Conservation (phyloP, 2,888 invertebrate genomes). For the Phyllotreta striolata region DNA sequence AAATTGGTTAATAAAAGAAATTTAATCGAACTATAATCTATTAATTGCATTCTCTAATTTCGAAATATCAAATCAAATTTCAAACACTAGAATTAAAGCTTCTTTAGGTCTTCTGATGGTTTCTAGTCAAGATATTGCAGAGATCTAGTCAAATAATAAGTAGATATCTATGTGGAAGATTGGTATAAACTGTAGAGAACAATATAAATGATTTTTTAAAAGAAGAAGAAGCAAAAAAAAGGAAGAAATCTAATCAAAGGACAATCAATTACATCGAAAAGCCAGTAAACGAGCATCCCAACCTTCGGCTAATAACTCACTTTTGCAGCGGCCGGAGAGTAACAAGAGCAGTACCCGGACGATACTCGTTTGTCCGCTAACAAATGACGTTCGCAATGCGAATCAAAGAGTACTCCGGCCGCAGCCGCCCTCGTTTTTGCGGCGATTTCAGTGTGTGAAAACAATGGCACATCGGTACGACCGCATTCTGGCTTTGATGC, state of each 20-base stretch:
- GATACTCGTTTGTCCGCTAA: conserved; percentile 58
- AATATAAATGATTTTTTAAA: neutral
- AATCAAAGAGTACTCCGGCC: conserved; percentile 58
- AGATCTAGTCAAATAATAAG: no score
- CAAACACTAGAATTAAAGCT: no score
- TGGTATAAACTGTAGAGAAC: no score
- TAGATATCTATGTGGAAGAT: no score
- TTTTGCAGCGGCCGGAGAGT: conserved; percentile 35
- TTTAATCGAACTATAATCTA: no score
- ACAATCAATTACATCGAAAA: conserved; percentile 27
- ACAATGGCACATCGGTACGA: conserved; percentile 61
- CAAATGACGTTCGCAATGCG: conserved; percentile 58
- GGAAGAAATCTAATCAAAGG: conserved; percentile 29
- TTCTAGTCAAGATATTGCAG: no score
- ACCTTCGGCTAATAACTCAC: conserved; percentile 48
- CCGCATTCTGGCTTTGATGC: conserved; percentile 61
- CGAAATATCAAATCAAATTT: no score
- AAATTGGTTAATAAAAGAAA: no score
- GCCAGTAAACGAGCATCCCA: conserved; percentile 24
- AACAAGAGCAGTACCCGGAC: conserved; percentile 47
- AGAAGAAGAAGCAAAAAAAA: conserved; percentile 2
- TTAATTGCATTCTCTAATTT: no score
- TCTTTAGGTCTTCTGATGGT: no score
- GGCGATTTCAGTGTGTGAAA: conserved; percentile 60
- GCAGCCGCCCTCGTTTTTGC: conserved; percentile 60